Conservation (phyloP, 1,140 invertebrate genomes). For the Zophobas morio region DNA sequence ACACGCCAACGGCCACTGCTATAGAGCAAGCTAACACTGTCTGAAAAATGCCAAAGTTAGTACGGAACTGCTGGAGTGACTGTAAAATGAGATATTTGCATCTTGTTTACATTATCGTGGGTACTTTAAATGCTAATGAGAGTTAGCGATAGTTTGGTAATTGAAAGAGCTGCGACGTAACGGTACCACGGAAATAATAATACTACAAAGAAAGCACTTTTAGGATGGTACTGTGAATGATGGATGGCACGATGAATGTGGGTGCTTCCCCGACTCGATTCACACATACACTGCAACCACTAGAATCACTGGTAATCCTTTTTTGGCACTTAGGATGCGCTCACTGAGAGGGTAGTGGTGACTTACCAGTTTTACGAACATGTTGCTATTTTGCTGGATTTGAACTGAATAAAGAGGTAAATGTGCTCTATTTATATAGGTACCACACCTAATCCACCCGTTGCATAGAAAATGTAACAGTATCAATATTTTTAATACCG, state of each 20-base stretch:
- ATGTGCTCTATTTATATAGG: conserved; percentile 63
- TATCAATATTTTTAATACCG: conserved; percentile 61
- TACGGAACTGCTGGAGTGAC: not conserved
- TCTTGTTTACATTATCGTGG: not conserved
- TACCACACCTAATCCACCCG: conserved; percentile 64
- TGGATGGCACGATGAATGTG: conserved; percentile 1
- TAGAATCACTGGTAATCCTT: conserved; percentile 6
- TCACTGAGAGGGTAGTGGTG: conserved; percentile 9
- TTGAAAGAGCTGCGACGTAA: no score
- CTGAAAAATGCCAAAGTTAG: conserved; percentile 55
- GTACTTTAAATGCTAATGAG: no score
- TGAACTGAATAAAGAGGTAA: conserved; percentile 56
- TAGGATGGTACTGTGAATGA: not conserved
- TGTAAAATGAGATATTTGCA: not conserved
- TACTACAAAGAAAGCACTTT: no score
- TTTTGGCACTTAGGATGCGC: conserved; percentile 14
- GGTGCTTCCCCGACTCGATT: not conserved
- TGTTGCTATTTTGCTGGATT: conserved; percentile 63
- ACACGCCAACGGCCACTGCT: conserved; percentile 60
- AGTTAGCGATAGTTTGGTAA: no score
- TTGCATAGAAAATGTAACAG: conserved; percentile 62
- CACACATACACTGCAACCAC: conserved; percentile 9
- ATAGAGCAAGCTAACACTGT: conserved; percentile 63
- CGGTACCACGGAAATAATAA: no score
- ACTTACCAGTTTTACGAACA: conserved; percentile 69